Conservation (phyloP, 2,113 vertebrate species). For the Melanotaenia duboulayi region DNA sequence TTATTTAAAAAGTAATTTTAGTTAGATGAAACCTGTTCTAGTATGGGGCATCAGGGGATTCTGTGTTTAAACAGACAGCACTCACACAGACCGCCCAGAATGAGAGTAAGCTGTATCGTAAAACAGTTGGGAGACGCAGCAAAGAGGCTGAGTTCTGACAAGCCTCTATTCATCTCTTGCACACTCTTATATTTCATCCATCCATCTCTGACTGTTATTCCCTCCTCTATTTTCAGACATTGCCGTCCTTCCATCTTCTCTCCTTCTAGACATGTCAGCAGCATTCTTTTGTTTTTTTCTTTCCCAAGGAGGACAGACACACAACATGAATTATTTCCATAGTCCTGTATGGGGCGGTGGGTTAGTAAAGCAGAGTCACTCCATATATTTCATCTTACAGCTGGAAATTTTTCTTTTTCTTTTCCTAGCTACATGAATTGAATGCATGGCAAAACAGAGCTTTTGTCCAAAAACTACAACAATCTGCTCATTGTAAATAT, state of each 20-base stretch:
- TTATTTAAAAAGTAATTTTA: too few relatives aligned
- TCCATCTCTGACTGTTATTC: slow-evolving; percentile 28
- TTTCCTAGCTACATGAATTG: not conserved
- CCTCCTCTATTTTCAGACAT: slow-evolving; percentile 48
- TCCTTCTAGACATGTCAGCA: slow-evolving; percentile 57
- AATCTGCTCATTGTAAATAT: too few relatives aligned
- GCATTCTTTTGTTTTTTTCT: slow-evolving; percentile 19
- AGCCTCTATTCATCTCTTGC: slow-evolving; percentile 22
- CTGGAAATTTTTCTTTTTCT: not conserved
- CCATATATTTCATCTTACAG: slow-evolving; percentile 10
- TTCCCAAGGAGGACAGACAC: slow-evolving; percentile 34
- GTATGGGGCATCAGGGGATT: not conserved
- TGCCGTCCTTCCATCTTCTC: slow-evolving; percentile 33
- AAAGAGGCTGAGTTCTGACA: slow-evolving; percentile 56
- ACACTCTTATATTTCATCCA: slow-evolving; percentile 20
- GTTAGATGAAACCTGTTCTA: too few relatives aligned
- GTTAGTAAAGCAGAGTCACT: slow-evolving; percentile 41
- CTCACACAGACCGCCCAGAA: slow-evolving; percentile 1
- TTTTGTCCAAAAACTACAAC: too few relatives aligned
- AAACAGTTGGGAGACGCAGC: slow-evolving; percentile 31
- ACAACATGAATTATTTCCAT: slow-evolving; percentile 62
- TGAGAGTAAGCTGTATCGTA: not conserved
- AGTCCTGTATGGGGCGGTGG: slow-evolving; percentile 32
- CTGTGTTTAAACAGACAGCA: not conserved
- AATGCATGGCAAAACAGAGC: not conserved